A percentile compares a stretch with the other conserved stretches of the same genome.
phyloP scores from a whole-genome alignment of 2,113 vertebrate species.

The Entelurus aequoreus region DNA sequence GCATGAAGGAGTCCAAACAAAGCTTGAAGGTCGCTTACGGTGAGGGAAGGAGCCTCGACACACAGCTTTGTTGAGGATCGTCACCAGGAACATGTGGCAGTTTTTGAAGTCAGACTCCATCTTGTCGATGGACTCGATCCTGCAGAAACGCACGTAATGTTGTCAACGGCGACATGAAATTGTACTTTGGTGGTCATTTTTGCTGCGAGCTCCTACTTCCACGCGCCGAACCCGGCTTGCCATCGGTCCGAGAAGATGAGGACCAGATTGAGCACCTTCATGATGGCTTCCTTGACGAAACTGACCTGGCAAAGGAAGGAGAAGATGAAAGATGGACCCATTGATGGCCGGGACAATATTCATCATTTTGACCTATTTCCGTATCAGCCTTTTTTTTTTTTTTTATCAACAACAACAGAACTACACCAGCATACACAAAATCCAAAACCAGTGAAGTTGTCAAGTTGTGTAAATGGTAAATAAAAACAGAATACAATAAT shows the following conservation, averaged over 20 bases:
- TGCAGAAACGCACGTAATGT: conserved; percentile 38
- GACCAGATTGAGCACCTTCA: conserved; percentile 95
- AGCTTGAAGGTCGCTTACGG: conserved; percentile 74
- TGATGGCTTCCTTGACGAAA: conserved; percentile 97
- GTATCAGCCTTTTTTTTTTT: too few relatives aligned
- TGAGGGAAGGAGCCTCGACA: conserved; percentile 96
- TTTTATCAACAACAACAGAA: too few relatives aligned
- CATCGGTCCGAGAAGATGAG: conserved; percentile 97
- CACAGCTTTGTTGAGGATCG: conserved; percentile 94
- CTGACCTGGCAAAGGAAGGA: conserved; percentile 78
- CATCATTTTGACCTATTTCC: too few relatives aligned
- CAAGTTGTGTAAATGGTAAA: too few relatives aligned
- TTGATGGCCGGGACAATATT: too few relatives aligned
- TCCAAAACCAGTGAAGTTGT: too few relatives aligned
- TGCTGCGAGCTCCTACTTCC: conserved; percentile 79
- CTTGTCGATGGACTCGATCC: conserved; percentile 95
- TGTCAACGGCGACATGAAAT: neutral
- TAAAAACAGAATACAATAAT: too few relatives aligned
- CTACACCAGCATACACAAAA: too few relatives aligned
- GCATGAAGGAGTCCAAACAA: neutral
- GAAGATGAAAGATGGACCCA: neutral
- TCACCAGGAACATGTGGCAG: conserved; percentile 98
- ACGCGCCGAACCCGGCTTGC: conserved; percentile 89
- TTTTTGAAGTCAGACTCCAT: conserved; percentile 99
- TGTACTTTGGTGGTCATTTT: neutral